Evolutionary conservation across 1,140 invertebrate genomes (phyloP), one percentile per base, ranked within the genome.

Genomic region (Meloidogyne hapla): DNA sequence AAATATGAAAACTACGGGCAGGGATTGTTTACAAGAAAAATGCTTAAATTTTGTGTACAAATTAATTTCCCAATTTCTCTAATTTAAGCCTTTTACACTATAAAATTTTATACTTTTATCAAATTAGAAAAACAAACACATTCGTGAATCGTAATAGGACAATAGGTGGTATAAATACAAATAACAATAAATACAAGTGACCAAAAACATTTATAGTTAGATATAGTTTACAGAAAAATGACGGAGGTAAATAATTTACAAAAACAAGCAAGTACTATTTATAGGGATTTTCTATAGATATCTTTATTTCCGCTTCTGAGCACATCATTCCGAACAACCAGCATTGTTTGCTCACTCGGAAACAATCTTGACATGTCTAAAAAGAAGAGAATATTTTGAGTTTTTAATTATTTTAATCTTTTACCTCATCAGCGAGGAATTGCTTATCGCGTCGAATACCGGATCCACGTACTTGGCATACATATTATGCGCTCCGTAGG

Each of bases 381-480:
- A 56, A 8, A n/a, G 6, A n/a, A 56, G n/a, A 56, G n/a, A 56
- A n/a, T n/a, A 48, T 18, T 56, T 56, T 56, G n/a, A n/a, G 8
- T 6, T n/a, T 56, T 56, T 33, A 4, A 4, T 4, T 56, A n/a
- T 56, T n/a, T n/a, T n/a, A n/a, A 56, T 5, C 15, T 56, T 56
- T n/a, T 56, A 56, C 48, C 48, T 56, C 48, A 56, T 56, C n/a
- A 56, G 12, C 48, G 48, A 56, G 48, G 48, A 56, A 56, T 56
- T 56, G n/a, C 48, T 56, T 1, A 56, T 56, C n/a, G 48, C 48
- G 15, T 69, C 68, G 23, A 69, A 25, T 18, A 28, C 40, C 15
- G 76, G 76, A 12, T 77, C 76, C 33, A 77, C 76, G 48, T 67
- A 76, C 15, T 25, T 65, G 6, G 40, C 64, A 62, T 77, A 77